phyloP scores from a whole-genome alignment of 2,888 invertebrate species.

The Rugalucina vietnamica region DNA sequence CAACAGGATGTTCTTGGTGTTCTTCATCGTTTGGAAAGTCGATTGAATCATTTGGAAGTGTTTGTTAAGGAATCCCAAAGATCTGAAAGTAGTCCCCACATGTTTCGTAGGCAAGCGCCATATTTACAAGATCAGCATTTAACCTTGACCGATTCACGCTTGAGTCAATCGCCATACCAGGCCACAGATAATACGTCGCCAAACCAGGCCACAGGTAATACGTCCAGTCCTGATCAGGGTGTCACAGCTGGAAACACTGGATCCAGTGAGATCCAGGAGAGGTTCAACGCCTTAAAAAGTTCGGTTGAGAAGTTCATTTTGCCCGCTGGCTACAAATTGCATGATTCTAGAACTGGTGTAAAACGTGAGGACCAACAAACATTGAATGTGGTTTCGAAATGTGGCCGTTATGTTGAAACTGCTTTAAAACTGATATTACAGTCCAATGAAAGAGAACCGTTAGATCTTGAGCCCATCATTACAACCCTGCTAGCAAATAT shows the following conservation, averaged over 20 bases:
- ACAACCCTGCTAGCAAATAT: constrained; percentile 6
- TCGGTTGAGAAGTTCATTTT: not conserved
- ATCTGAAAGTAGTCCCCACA: no score
- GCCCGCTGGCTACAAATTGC: constrained; percentile 1
- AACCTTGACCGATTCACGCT: no score
- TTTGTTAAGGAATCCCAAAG: no score
- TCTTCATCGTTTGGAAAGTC: no score
- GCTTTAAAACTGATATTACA: not conserved
- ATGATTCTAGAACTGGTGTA: constrained; percentile 39
- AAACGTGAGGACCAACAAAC: constrained; percentile 11
- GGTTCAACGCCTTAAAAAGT: constrained; percentile 10
- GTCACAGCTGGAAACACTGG: not conserved
- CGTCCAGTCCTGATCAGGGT: not conserved
- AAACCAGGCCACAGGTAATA: not conserved
- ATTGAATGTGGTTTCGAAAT: constrained; percentile 4
- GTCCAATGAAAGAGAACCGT: not conserved
- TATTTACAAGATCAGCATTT: no score
- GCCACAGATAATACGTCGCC: no score
- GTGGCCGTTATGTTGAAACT: not conserved
- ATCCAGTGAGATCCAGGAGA: constrained; percentile 29
- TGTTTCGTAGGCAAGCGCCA: no score
- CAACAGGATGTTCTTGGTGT: no score
- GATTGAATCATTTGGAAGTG: no score
- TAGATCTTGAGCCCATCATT: not conserved
- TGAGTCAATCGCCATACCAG: no score